Conservation (phyloP, 1,140 invertebrate genomes). For the Amyelois transitella region DNA sequence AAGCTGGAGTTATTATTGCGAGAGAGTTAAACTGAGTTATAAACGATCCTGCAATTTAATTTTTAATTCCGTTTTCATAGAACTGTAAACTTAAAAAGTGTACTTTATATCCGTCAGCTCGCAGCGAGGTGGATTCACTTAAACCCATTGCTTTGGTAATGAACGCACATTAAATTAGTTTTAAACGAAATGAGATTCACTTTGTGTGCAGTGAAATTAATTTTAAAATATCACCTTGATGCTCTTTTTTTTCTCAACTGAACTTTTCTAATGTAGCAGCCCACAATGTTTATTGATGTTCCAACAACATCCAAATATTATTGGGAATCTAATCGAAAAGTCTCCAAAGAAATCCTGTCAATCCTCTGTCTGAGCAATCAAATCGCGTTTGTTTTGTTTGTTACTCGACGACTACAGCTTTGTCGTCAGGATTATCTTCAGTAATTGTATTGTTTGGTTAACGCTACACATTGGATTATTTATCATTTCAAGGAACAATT, state of each 20-base stretch:
- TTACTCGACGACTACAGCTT: neutral
- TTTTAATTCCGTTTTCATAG: neutral
- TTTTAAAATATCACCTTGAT: no score
- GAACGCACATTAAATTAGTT: no score
- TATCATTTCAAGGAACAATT: neutral
- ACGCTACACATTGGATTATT: neutral
- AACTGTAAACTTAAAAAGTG: neutral
- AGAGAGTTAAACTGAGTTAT: conserved; percentile 14
- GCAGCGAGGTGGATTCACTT: neutral
- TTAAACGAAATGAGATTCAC: no score
- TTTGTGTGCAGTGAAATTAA: no score
- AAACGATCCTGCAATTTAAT: neutral
- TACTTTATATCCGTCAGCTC: no score
- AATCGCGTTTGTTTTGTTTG: conserved; percentile 4
- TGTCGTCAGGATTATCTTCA: neutral
- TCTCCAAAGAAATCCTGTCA: conserved; percentile 1
- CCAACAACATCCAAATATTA: neutral
- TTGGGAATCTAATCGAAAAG: neutral
- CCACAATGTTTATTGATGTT: neutral
- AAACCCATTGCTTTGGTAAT: neutral
- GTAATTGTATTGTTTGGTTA: neutral
- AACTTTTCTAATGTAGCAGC: no score
- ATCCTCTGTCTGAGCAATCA: conserved; percentile 1
- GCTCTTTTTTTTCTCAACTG: no score
- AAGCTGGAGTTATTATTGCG: conserved; percentile 17